Evolutionary conservation across 92 coral and sea anemone species (phyloP), one percentile per base, ranked within the genome.

Genomic region (Pocillopora grandis): DNA sequence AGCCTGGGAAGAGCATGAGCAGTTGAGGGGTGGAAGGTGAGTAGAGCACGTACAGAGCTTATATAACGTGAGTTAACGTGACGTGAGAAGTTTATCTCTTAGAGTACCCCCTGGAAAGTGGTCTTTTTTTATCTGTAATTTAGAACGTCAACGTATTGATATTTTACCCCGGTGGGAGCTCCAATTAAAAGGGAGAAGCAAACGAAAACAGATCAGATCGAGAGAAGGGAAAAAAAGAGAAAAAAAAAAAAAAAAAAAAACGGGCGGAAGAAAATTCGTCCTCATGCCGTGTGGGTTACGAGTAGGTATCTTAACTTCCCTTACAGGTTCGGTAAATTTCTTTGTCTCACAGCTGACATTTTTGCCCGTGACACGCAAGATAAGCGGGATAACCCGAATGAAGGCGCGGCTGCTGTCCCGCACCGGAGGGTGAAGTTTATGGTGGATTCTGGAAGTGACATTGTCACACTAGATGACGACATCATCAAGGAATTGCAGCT

Each of bases 391-490:
- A 76, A 71, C 33, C 56, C 71, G 61, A 73, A 52, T 66, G 79
- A 77, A 19, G 68, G 68, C 62, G 66, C 33, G 12, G 35, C 62
- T 2, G 55, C 57, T 10, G 35, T 64, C 52, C 76, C 61, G 9
- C 73, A 69, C 27, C 64, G 72, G 62, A 57, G 42, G 42, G 81
- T 93, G 20, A 92, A 85, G 91, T 93, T 93, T 75, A 83, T 93
- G 86, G 86, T 93, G 31, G 97, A 93, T 79, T 88, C 93, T 59
- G 97, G 95, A 60, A 91, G 95, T 82, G 97, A 93, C 81, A 87
- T 87, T 12, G 93, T 87, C 35, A 87, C 97, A 4, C 62, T 91
- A 18, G 78, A 86, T 78, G 78, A 82, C 36, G 91, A 84, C 81
- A 70, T 93, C 86, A 93, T 93, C 31, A 68, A 81, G 36, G 86